A percentile compares a stretch with the other conserved stretches of the same genome.
These are phyloP conservation scores for Saguinus imperator DNA, from an alignment of 2,113 vertebrate species.

Conservation along the genomic window DNA sequence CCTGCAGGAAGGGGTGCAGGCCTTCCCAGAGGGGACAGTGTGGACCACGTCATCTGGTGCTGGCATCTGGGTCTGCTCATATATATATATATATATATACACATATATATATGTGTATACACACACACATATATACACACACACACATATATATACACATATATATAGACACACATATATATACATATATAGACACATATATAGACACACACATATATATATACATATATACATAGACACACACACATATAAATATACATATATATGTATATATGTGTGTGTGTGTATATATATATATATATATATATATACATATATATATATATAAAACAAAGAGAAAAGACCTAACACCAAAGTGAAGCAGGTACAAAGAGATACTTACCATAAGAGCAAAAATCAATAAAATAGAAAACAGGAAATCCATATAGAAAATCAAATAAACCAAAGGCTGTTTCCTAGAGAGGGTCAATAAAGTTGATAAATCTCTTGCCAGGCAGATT, in stretches of 20 bases:
- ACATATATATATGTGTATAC: too few relatives aligned
- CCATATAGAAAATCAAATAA: neutral
- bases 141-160: too few relatives aligned
- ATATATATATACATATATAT: rapidly evolving
- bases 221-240: too few relatives aligned
- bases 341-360: neutral
- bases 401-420: neutral
- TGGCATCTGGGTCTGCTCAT: rapidly evolving
- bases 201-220: too few relatives aligned
- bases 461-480: neutral
- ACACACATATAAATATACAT: too few relatives aligned
- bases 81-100: too few relatives aligned
- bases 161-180: too few relatives aligned
- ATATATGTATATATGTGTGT: too few relatives aligned
- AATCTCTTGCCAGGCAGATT: neutral
- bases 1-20: rapidly evolving
- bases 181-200: too few relatives aligned
- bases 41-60: neutral
- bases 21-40: rapidly evolving
- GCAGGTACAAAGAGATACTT: neutral
- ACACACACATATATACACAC: too few relatives aligned
- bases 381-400: neutral
- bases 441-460: neutral
- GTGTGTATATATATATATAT: too few relatives aligned
- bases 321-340: rapidly evolving